Conservation (phyloP, 2,888 invertebrate genomes). For the Hipparchia sbordonii region DNA sequence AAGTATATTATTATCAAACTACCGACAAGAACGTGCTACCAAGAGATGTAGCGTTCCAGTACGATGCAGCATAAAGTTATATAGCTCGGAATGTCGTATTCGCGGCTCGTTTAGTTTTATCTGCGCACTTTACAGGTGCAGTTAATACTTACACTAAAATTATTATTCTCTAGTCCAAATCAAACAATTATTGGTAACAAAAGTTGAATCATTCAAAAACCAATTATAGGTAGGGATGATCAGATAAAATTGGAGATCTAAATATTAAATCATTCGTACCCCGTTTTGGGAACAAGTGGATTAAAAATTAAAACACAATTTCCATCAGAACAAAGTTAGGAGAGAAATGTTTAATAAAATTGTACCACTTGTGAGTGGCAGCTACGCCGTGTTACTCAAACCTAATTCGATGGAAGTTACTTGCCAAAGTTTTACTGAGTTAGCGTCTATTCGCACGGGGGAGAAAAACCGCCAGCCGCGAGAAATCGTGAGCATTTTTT, state of each 20-base stretch:
- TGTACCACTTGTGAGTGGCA: slow-evolving; percentile 36
- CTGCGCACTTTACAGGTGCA: no score
- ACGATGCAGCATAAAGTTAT: no score
- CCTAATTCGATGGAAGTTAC: slow-evolving; percentile 36
- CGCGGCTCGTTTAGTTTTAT: no score
- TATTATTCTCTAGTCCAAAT: no score
- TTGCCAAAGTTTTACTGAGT: slow-evolving; percentile 37
- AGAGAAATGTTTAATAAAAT: slow-evolving; percentile 31
- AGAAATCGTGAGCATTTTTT: no score
- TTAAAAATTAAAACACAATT: slow-evolving; percentile 37
- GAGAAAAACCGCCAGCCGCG: not conserved
- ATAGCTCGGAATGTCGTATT: no score
- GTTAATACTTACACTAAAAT: no score
- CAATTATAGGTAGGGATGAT: not conserved
- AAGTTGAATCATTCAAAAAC: not conserved
- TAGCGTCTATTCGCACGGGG: slow-evolving; percentile 7
- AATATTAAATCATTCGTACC: slow-evolving; percentile 8
- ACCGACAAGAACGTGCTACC: no score
- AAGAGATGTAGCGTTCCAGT: no score
- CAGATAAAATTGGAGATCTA: not conserved
- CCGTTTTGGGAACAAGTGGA: slow-evolving; percentile 7
- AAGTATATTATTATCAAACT: no score
- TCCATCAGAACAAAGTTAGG: slow-evolving; percentile 22
- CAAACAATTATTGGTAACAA: not conserved
- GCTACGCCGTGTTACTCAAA: slow-evolving; percentile 34